Conservation (phyloP, 92 coral and sea anemone genomes). For the Desmophyllum pertusum region DNA sequence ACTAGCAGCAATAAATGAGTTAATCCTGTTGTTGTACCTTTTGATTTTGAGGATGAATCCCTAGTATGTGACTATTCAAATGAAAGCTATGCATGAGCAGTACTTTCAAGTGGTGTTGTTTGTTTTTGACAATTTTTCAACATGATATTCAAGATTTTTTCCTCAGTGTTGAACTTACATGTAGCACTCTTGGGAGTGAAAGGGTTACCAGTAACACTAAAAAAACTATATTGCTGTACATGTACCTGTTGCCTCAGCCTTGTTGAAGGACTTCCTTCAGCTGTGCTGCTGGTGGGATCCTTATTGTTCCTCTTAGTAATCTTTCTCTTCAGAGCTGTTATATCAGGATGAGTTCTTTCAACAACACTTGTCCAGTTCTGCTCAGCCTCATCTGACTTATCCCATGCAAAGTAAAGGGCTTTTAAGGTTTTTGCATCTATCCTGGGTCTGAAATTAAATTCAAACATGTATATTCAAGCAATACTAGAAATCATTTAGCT, state of each 20-base stretch:
- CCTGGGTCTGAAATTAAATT: not conserved
- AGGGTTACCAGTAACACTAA: not conserved
- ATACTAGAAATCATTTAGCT: not conserved
- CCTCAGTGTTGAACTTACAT: too few relatives aligned
- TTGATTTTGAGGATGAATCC: too few relatives aligned
- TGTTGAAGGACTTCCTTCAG: not conserved
- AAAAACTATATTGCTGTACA: not conserved
- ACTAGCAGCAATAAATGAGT: not conserved
- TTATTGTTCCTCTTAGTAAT: not conserved
- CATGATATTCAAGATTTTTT: too few relatives aligned
- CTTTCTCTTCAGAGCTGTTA: constrained; percentile 21
- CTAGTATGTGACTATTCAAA: too few relatives aligned
- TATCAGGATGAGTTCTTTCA: constrained; percentile 46
- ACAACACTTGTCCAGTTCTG: constrained; percentile 55
- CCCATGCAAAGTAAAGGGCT: constrained; percentile 34
- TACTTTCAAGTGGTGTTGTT: not conserved
- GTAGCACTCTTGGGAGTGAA: too few relatives aligned
- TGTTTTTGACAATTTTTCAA: too few relatives aligned
- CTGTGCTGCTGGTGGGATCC: not conserved
- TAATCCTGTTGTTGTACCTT: too few relatives aligned
- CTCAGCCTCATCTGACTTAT: constrained; percentile 52
- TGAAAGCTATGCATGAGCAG: not conserved
- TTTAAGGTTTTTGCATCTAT: constrained; percentile 51
- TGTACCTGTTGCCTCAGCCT: not conserved
- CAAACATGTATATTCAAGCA: not conserved